phyloP scores from a whole-genome alignment of 2,888 invertebrate genomes.

The Lingula anatina region DNA sequence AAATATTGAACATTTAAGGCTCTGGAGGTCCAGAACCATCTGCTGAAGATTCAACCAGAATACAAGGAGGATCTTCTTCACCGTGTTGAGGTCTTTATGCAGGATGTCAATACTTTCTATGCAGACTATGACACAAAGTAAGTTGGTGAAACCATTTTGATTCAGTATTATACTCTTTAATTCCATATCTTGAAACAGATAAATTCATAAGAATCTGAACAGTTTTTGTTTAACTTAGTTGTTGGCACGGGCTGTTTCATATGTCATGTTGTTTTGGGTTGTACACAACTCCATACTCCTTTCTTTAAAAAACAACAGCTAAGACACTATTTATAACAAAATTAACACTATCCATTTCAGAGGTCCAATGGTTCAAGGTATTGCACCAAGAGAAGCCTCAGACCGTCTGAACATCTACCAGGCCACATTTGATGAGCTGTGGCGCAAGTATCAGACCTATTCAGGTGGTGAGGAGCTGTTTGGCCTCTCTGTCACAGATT shows the following conservation, averaged over 20 bases:
- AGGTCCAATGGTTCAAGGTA: slow-evolving; percentile 89
- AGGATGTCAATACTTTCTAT: slow-evolving; percentile 58
- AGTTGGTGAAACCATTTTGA: too few relatives aligned
- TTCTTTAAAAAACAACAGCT: too few relatives aligned
- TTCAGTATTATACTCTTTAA: too few relatives aligned
- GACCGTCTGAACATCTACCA: slow-evolving; percentile 73
- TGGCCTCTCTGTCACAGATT: slow-evolving; percentile 85
- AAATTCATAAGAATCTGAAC: too few relatives aligned
- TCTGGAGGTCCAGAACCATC: slow-evolving; percentile 67
- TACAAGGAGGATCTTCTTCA: slow-evolving; percentile 79
- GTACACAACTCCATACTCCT: too few relatives aligned
- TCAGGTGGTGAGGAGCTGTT: slow-evolving; percentile 94
- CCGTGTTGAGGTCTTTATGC: slow-evolving; percentile 75
- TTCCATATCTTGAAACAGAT: too few relatives aligned
- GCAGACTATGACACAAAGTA: slow-evolving; percentile 51
- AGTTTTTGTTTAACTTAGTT: too few relatives aligned
- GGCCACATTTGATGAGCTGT: slow-evolving; percentile 90
- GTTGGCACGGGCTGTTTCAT: too few relatives aligned
- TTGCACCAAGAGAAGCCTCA: slow-evolving; percentile 88
- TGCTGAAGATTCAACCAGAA: slow-evolving; percentile 79
- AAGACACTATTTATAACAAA: too few relatives aligned
- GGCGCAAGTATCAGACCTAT: slow-evolving; percentile 88
- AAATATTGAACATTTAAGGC: too few relatives aligned
- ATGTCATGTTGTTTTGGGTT: too few relatives aligned
- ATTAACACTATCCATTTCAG: too few relatives aligned